Base-by-base conservation (phyloP, 2,113 vertebrate genomes). In the Anoplopoma fimbria region DNA sequence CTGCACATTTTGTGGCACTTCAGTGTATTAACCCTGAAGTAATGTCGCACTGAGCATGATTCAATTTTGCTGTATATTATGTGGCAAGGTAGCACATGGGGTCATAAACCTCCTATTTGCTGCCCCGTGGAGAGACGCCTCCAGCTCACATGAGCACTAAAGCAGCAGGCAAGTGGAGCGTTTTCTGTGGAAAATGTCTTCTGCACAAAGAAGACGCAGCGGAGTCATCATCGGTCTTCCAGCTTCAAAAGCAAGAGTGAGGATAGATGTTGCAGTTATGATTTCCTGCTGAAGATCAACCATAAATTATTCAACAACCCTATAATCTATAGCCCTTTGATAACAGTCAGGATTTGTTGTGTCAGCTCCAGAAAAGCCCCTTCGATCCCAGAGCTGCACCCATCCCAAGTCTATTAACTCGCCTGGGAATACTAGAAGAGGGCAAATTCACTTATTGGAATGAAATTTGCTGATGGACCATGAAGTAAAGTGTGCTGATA, bases 261-360 rank as follows among this genome's bases (percentile, higher is more conserved):
- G 42, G 36, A 38, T 79, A 65, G 74, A 67, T 4, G 33, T 29
- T 23, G 47, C 1, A n/a, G 38, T 64, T 87, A 88, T 64, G 53
- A 83, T 86, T 91, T 86, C 82, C 65, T 64, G 40, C 62, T 73
- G 31, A 87, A 85, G 83, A 87, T 81, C 12, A 9, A 67, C 81
- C 76, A 75, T 93, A 78, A 92, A 91, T 89, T 93, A 91, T 92
- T 92, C 70, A 93, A 91, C 55, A 64, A 27, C 65, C 73, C 4
- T 53, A 67, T 91, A 77, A 90, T 91, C 78, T 74, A 36, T 68
- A 75, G 76, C 70, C 69, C 62, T 90, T 87, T 91, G 75, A 86
- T 88, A 73, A 86, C 51, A 77, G 84, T 88, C 83, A 29, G 63
- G 64, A 86, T 89, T 88, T 88, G 84, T 89, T 73, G 85, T 87